These are phyloP conservation scores for Xestia xanthographa DNA, from an alignment of 2,888 invertebrate species.

Conservation along the genomic window DNA sequence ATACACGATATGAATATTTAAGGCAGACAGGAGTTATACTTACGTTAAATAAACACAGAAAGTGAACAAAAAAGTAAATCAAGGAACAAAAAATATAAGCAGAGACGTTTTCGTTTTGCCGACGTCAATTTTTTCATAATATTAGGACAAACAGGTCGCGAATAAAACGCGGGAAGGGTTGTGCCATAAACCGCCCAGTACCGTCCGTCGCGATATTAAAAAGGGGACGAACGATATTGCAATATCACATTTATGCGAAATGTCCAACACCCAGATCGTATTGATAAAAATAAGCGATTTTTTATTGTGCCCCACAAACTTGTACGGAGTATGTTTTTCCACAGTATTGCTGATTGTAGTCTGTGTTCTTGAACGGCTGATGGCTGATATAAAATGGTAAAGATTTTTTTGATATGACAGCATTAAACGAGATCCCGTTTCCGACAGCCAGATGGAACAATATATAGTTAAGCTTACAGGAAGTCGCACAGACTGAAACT, in stretches of 20 bases:
- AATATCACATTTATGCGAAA: slow-evolving; percentile 91
- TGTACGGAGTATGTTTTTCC: slow-evolving; percentile 74
- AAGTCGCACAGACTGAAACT: slow-evolving; percentile 27
- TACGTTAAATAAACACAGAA: slow-evolving; percentile 20
- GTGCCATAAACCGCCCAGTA: slow-evolving; percentile 89
- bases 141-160: slow-evolving; percentile 90
- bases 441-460: slow-evolving; percentile 29
- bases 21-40: slow-evolving; percentile 11
- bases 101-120: slow-evolving; percentile 84
- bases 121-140: slow-evolving; percentile 89
- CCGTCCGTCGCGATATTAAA: slow-evolving; percentile 90
- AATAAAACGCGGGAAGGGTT: slow-evolving; percentile 90
- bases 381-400: slow-evolving; percentile 58
- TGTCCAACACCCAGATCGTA: slow-evolving; percentile 90
- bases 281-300: slow-evolving; percentile 91
- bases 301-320: slow-evolving; percentile 87
- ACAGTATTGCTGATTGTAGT: slow-evolving; percentile 73
- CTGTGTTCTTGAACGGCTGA: slow-evolving; percentile 60
- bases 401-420: slow-evolving; percentile 48
- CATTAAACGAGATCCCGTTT: slow-evolving; percentile 39
- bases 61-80: slow-evolving; percentile 54
- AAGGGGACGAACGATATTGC: slow-evolving; percentile 90
- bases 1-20: slow-evolving; percentile 30
- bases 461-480: slow-evolving; percentile 19
- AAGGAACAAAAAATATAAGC: slow-evolving; percentile 77